phyloP scores from a whole-genome alignment of 1,140 invertebrate species.

The Microplitis mediator region DNA sequence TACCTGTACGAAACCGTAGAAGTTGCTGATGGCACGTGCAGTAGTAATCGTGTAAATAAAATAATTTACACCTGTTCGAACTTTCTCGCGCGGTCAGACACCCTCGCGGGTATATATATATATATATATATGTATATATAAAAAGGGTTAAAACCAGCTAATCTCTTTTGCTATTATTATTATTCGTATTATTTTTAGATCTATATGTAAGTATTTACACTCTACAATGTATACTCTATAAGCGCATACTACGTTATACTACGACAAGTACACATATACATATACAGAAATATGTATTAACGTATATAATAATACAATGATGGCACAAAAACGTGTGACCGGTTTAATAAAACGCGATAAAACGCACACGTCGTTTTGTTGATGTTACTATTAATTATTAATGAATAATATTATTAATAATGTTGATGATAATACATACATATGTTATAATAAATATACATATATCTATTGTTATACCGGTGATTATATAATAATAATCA shows the following conservation, averaged over 20 bases:
- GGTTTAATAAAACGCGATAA: background rate
- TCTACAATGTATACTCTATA: background rate
- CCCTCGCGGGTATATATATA: too few species aligned
- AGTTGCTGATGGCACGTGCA: background rate
- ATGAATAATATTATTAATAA: too few species aligned
- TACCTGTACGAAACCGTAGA: constrained; percentile 3
- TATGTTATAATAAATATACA: too few species aligned
- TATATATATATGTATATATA: too few species aligned
- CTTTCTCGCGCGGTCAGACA: background rate
- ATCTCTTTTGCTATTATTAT: background rate
- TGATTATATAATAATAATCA: constrained; percentile 28
- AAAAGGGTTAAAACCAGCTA: constrained; percentile 5
- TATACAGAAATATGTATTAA: constrained; percentile 18
- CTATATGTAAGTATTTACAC: constrained; percentile 11
- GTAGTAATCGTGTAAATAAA: background rate
- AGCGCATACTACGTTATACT: background rate
- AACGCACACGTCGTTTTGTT: background rate
- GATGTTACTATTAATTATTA: background rate
- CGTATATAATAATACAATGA: background rate
- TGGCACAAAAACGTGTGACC: constrained; percentile 5
- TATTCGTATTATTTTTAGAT: background rate
- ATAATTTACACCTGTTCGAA: constrained; percentile 16
- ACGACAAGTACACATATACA: background rate
- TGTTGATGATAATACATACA: too few species aligned
- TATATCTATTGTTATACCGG: background rate